Conservation (phyloP, 37 sponge, comb jelly and placozoan species). For the Amphimedon queenslandica region DNA sequence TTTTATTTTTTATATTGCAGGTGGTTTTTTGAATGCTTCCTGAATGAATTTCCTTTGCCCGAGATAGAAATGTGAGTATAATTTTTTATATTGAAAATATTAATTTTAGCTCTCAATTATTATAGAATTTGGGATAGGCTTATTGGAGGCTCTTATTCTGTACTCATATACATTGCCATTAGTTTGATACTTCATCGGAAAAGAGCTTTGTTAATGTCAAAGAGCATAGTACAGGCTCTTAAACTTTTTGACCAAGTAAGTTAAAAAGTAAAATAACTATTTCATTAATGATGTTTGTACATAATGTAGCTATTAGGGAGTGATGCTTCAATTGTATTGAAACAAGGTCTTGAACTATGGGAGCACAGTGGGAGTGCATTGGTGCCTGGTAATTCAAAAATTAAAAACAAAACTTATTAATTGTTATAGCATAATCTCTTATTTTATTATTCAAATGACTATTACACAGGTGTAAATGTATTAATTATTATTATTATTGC, state of each 20-base stretch:
- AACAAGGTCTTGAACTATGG: conserved; percentile 52
- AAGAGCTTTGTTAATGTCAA: conserved; percentile 18
- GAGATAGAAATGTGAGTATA: conserved; percentile 29
- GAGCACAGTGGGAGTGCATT: conserved; percentile 41
- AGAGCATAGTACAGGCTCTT: background rate
- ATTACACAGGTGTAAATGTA: too few relatives aligned
- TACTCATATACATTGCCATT: conserved; percentile 43
- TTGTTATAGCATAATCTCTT: too few relatives aligned
- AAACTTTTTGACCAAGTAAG: conserved; percentile 6
- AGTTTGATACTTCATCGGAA: conserved; percentile 23
- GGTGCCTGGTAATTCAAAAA: too few relatives aligned
- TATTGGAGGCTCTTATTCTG: conserved; percentile 35
- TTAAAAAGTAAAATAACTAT: conserved; percentile 2
- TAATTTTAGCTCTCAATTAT: background rate
- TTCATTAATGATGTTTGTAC: background rate
- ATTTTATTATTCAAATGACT: too few relatives aligned
- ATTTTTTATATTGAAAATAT: background rate
- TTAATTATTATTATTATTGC: too few relatives aligned
- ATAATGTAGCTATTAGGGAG: conserved; percentile 36
- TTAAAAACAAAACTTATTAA: too few relatives aligned
- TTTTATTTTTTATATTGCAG: conserved; percentile 7
- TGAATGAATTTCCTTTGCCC: conserved; percentile 20
- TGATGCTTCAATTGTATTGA: conserved; percentile 11
- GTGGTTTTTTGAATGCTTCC: conserved; percentile 52
- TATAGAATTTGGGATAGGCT: conserved; percentile 62